These are phyloP conservation scores for Podarcis siculus DNA, from an alignment of 2,797 vertebrate species.

Conservation along the genomic window DNA sequence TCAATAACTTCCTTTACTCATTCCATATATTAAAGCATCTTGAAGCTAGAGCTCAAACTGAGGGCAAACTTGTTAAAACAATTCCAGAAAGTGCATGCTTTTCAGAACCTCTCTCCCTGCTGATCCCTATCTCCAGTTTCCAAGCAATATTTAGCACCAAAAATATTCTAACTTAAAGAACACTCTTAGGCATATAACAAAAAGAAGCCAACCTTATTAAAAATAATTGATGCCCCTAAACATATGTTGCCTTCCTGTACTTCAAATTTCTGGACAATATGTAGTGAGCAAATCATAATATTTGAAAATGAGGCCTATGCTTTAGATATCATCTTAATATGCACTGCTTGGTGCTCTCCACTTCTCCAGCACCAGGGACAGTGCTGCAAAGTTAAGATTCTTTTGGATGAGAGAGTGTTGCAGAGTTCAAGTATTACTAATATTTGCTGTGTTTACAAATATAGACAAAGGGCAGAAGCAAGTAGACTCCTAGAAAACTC, in stretches of 20 bases:
- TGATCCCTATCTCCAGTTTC: neutral
- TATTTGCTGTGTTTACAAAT: no score
- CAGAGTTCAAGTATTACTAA: neutral
- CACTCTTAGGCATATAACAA: fast-evolving
- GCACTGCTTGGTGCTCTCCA: neutral
- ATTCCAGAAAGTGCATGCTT: neutral
- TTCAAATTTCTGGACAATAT: neutral
- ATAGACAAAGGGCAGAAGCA: no score
- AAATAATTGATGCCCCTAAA: neutral
- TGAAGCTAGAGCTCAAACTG: neutral
- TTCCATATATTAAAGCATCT: fast-evolving
- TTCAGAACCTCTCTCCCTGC: fast-evolving
- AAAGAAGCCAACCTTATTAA: neutral
- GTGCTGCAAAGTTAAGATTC: no score
- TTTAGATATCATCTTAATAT: neutral
- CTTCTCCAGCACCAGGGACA: neutral
- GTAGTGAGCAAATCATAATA: neutral
- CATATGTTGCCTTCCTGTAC: neutral
- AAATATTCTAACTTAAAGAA: fast-evolving
- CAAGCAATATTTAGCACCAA: neutral
- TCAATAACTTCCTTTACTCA: neutral
- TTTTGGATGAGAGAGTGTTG: neutral
- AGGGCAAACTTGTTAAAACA: slow-evolving; percentile 13
- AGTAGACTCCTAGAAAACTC: no score
- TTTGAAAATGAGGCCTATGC: neutral